Percentiles rank a stretch among this genome's conserved stretches.
These are phyloP conservation scores for Pardalotus punctatus DNA, from an alignment of 2,113 vertebrate species.

Conservation along the genomic window DNA sequence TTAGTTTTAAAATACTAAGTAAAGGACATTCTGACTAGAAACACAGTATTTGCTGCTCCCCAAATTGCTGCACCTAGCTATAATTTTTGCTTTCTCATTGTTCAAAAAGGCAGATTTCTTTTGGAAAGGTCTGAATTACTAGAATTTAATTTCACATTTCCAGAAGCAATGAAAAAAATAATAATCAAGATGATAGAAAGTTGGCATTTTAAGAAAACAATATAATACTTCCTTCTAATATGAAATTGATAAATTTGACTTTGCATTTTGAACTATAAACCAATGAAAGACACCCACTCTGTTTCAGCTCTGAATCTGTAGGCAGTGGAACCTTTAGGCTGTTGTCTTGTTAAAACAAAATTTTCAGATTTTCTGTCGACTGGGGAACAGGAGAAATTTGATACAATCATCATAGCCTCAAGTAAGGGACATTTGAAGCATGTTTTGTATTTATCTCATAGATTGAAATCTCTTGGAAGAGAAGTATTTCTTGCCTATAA, in stretches of 20 bases:
- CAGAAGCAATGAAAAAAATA: neutral
- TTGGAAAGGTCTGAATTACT: neutral
- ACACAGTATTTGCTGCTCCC: neutral
- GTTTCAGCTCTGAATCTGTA: neutral
- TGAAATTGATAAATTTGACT: neutral
- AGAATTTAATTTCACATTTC: neutral
- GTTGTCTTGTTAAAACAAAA: neutral
- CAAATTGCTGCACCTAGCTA: neutral
- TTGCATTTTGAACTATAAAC: neutral
- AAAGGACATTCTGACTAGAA: neutral
- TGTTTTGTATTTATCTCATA: neutral
- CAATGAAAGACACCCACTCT: neutral
- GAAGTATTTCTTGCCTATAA: neutral
- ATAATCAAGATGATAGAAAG: neutral
- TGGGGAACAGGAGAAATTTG: neutral
- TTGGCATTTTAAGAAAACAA: neutral
- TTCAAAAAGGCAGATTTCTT: neutral
- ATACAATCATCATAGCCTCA: neutral
- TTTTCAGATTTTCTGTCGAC: neutral
- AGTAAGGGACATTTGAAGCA: neutral
- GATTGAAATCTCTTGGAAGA: neutral
- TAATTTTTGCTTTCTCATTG: neutral
- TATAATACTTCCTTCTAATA: neutral
- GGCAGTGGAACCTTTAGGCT: neutral
- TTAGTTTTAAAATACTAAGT: neutral